Evolutionary conservation across 2,797 vertebrate genomes (phyloP), one percentile per base, ranked within the genome.

Genomic region (Okamejei kenojei): DNA sequence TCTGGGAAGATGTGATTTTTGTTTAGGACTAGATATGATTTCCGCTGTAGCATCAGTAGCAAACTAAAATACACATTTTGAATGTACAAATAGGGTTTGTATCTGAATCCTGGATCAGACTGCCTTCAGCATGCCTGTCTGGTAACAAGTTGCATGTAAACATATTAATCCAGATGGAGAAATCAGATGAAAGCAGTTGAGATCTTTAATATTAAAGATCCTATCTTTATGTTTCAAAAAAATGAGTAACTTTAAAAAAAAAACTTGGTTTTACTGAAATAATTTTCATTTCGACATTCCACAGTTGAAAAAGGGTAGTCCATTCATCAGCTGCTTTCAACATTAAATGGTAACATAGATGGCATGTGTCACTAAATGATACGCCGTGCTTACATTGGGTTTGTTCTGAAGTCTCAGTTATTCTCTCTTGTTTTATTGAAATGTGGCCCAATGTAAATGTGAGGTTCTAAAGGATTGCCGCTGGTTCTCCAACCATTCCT

Each of bases 21-120:
- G 71, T 45, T 54, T 74, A 54, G 90, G 26, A 38, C 76, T 92
- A 74, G 26, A 91, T 7, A 63, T 54, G 76, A 92, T 35, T 80
- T 35, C 15, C 13, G 32, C 10, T 80, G 35, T 80, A 80, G 32
- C n/a, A 80, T 71, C 3, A 13, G 58, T 71, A 15, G 61, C 45
- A 90, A 73, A 73, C 29, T 65, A 86, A 90, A 38, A 4, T 90
- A 63, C 71, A 38, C 35, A 90, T 58, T 54, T 26, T 26, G 1
- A 74, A 38, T 54, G 13, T 54, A 74, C n/a, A 76, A 76, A 76
- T 74, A 15, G 71, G 4, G 13, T 7, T 73, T 76, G 68, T 92
- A 92, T 92, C 90, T 54, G 90, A 92, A 92, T 92, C 90, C 90
- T 92, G 90, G 90, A 92, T 92, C 90, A 92, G 90, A 92, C 90